Evolutionary conservation across 2,797 vertebrate genomes (phyloP), one percentile per base, ranked within the genome.

Genomic region (Bovichtus diacanthus): DNA sequence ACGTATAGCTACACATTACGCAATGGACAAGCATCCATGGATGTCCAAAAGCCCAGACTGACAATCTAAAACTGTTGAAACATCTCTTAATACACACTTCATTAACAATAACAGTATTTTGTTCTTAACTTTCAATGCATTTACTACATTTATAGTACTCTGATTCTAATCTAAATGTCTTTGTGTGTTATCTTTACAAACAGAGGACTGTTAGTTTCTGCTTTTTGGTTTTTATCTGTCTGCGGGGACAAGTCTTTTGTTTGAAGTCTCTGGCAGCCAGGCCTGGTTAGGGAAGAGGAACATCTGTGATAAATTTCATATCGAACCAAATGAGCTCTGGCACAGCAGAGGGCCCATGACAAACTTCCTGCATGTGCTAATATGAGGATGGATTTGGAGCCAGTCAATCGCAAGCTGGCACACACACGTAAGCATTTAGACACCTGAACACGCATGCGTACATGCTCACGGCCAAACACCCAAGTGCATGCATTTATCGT

Each of bases 281-380:
- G 73, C 86, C 80, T 86, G 86, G 75, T 88, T 81, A 92, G 82
- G 76, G 76, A 83, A 88, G 86, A 85, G 84, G 88, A 93, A 93
- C 93, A 94, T 94, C 93, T 94, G 93, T 92, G 92, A 92, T 88
- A 89, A 90, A 94, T 94, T 93, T 93, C 90, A 92, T 88, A 85
- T 93, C 70, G 70, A 85, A 91, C 89, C 87, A 92, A 94, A 94
- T 92, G 91, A 93, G 93, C 90, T 94, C 85, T 93, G 89, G 93
- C 92, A 93, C 90, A 86, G 88, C 80, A 83, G 84, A 90, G 86
- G 86, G 87, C 86, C 85, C 82, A 82, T 92, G 92, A 93, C 90
- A 94, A 93, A 92, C 88, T 87, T 92, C 88, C 91, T 87, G 87
- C 83, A 89, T 90, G 92, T 90, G 89, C 80, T 91, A 92, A 92